Evolutionary conservation across 1,140 invertebrate genomes (phyloP), one percentile per base, ranked within the genome.

Genomic region (Temnothorax curvispinosus): DNA sequence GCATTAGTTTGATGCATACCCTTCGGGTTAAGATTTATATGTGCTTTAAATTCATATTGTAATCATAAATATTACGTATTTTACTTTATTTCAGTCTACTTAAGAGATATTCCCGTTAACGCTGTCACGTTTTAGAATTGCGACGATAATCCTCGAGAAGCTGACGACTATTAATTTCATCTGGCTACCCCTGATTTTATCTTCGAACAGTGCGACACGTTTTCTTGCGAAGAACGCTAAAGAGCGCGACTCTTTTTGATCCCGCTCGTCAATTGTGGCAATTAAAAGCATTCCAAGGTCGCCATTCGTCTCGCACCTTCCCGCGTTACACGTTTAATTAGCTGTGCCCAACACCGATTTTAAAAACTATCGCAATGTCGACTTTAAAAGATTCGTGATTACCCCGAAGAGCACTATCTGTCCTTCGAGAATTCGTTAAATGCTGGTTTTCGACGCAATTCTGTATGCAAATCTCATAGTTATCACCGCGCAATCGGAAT

Each of bases 381-480:
- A 60, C 60, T 41, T 9, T 8, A 47, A 0, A 9, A 4, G 18
- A 52, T 44, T 27, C 27, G 11, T 11, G 41, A 76, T 88, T 85
- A 65, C 13, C 18, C 18, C 9, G 54, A 84, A 67, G 44, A 87
- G 9, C 74, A 62, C 44, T 62, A 27, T 50, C 65, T 27, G 13
- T 32, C 67, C 18, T 58, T 41, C 44, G 72, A 75, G 74, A 90
- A 13, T 71, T 58, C 58, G n/a, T 77, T 38, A 50, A 65, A 50
- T 84, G 56, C 77, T 58, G 64, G 21, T 52, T 58, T 89, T 71
- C 15, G 50, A 15, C 38, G 65, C 9, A 81, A 81, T 81, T 81
- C 38, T 18, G 18, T 5, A 81, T 56, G 21, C 38, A 54, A 41
- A 82, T 82, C 62, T 80, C 13, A 27, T 15, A 15, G 62, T 56